phyloP scores from a whole-genome alignment of 2,888 invertebrate genomes.

The Stenoptilia bipunctidactyla region DNA sequence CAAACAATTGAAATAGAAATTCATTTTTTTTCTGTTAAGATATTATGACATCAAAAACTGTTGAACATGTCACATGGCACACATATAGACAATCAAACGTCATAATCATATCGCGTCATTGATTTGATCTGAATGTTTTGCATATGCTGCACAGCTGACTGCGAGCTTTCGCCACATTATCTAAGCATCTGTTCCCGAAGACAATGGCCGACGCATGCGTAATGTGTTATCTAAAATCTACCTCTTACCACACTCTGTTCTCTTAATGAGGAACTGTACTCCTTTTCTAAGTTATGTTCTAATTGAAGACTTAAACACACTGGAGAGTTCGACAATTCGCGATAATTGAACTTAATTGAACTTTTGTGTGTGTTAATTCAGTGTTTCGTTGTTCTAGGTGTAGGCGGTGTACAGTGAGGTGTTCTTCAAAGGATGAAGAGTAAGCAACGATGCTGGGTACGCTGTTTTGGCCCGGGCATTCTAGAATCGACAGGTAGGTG shows the following conservation, averaged over 20 bases:
- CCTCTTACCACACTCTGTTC: conserved; percentile 58
- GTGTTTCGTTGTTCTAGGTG: conserved; percentile 38
- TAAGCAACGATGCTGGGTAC: conserved; percentile 54
- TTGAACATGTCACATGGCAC: no score
- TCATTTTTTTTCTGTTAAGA: no score
- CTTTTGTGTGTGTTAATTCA: conserved; percentile 12
- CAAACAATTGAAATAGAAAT: no score
- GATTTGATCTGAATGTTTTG: background rate
- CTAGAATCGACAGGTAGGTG: conserved; percentile 52
- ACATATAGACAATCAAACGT: no score
- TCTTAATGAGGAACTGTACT: conserved; percentile 60
- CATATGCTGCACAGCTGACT: conserved; percentile 10
- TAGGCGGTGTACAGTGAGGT: conserved; percentile 29
- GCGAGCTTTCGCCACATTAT: conserved; percentile 46
- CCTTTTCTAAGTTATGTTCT: conserved; percentile 47
- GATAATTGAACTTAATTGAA: conserved; percentile 44
- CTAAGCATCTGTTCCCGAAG: conserved; percentile 46
- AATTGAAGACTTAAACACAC: conserved; percentile 36
- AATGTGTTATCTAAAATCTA: conserved; percentile 63
- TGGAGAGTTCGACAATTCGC: conserved; percentile 28
- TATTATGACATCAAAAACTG: no score
- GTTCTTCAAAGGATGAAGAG: conserved; percentile 63
- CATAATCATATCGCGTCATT: background rate
- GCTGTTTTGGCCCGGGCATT: conserved; percentile 45
- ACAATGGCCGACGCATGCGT: conserved; percentile 66